Evolutionary conservation across 1,140 invertebrate species (phyloP).

Genomic region (Scaptomyza hsui): DNA sequence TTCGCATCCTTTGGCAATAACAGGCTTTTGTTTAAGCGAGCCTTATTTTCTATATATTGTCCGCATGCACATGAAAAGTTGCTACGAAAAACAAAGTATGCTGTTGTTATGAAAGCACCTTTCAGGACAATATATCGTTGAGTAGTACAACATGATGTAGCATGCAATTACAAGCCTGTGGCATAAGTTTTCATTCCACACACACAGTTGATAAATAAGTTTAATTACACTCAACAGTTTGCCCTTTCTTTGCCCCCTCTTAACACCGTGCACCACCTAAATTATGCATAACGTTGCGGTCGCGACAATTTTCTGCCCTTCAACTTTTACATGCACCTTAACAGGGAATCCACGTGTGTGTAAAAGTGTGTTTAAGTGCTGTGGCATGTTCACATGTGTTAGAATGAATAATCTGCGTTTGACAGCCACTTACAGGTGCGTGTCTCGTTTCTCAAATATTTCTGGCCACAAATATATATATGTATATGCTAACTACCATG

Average conservation of each 20-base stretch:
- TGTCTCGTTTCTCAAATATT: conserved; percentile 13
- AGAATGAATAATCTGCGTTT: conserved; percentile 2
- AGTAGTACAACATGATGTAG: no score
- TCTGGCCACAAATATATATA: conserved; percentile 21
- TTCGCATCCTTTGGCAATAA: neutral
- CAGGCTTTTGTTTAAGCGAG: no score
- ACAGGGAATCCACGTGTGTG: conserved; percentile 34
- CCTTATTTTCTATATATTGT: no score
- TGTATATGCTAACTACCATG: conserved; percentile 6
- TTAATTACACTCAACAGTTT: neutral
- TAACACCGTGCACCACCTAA: neutral
- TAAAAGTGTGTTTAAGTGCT: conserved; percentile 2
- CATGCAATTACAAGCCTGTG: neutral
- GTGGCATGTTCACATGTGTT: neutral
- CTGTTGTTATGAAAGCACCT: neutral
- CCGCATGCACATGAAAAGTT: no score
- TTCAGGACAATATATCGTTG: neutral
- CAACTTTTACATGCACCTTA: conserved; percentile 29
- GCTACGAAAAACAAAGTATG: no score
- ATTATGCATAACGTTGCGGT: conserved; percentile 40
- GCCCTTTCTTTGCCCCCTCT: neutral
- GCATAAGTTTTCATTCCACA: neutral
- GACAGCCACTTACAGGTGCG: conserved; percentile 42
- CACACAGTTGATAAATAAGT: conserved; percentile 2
- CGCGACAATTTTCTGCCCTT: conserved; percentile 32